Conservation (phyloP, 2,797 vertebrate species). For the Manis javanica region DNA sequence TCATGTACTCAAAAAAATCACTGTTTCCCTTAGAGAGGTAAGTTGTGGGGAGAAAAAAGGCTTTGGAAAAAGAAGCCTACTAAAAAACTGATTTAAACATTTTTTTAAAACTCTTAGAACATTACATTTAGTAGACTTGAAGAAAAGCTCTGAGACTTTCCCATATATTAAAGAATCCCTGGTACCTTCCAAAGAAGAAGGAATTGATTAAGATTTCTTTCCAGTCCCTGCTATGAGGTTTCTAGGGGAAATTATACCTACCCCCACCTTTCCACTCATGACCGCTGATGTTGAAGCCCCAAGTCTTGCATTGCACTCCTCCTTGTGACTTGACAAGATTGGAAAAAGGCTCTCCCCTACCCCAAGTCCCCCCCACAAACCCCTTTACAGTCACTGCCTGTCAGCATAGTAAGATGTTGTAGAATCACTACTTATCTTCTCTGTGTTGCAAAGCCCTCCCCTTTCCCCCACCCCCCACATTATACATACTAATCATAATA, state of each 20-base stretch:
- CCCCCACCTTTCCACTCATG: not conserved
- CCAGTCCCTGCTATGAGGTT: not conserved
- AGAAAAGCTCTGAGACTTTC: not conserved
- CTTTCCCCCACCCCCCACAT: too few relatives aligned
- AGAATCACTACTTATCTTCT: too few relatives aligned
- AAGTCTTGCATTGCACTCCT: not conserved
- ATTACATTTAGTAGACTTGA: not conserved
- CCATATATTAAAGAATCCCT: not conserved
- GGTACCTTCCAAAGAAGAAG: not conserved
- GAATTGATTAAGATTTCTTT: not conserved
- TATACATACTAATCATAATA: too few relatives aligned
- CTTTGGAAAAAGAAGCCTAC: not conserved
- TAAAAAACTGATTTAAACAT: constrained; percentile 22
- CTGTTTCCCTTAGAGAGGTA: not conserved
- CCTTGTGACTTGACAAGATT: not conserved
- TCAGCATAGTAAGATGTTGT: too few relatives aligned
- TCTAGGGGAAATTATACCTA: not conserved
- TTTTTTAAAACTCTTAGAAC: not conserved
- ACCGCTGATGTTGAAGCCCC: not conserved
- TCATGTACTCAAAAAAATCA: not conserved
- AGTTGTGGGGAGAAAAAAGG: not conserved
- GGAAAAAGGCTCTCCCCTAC: not conserved
- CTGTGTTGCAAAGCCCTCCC: too few relatives aligned
- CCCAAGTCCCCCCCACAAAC: too few relatives aligned
- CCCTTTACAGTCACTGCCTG: too few relatives aligned